Evolutionary conservation across 2,888 invertebrate genomes (phyloP), one percentile per base, ranked within the genome.

Genomic region (Nebria brevicollis): DNA sequence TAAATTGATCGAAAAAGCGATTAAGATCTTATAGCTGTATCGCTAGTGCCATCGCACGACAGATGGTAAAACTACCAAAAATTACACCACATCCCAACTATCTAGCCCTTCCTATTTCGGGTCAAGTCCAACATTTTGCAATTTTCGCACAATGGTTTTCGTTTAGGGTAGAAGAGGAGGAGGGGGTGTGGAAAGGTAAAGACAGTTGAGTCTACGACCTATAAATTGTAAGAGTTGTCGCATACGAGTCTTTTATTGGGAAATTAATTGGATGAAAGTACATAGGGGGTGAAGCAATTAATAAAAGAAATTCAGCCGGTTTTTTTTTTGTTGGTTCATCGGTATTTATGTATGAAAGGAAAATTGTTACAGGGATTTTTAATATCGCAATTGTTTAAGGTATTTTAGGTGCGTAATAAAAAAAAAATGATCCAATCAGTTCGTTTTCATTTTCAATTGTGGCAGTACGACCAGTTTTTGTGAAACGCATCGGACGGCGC

Each of bases 371-470:
- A 10, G 15, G 4, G 11, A 11, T 15, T 25, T 11, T 70, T n/a
- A 70, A 72, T 25, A 72, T 72, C 34, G 34, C 34, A 34, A 34
- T 34, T 34, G 5, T 70, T 20, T 20, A 20, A 20, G 20, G 25
- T 70, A 70, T 25, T 70, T 25, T 11, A 70, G 20, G 15, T 15
- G 25, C 11, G 13, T 20, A 25, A 72, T 25, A n/a, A 25, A 25
- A 34, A 72, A 43, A 13, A 54, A 34, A n/a, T 15, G 13, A 41
- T 41, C 73, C 11, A 73, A 43, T 73, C 73, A 73, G 43, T 73
- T 41, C 75, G 72, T 70, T 80, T 80, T 80, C 80, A 80, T 80
- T 80, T 80, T 80, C 80, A 80, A 66, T 75, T 74, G 34, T 68
- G 68, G 65, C 73, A 73, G 20, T 64, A 70, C 64, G 72, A 80